These are phyloP conservation scores for Apis cerana DNA, from an alignment of 1,140 invertebrate genomes.

Conservation along the genomic window DNA sequence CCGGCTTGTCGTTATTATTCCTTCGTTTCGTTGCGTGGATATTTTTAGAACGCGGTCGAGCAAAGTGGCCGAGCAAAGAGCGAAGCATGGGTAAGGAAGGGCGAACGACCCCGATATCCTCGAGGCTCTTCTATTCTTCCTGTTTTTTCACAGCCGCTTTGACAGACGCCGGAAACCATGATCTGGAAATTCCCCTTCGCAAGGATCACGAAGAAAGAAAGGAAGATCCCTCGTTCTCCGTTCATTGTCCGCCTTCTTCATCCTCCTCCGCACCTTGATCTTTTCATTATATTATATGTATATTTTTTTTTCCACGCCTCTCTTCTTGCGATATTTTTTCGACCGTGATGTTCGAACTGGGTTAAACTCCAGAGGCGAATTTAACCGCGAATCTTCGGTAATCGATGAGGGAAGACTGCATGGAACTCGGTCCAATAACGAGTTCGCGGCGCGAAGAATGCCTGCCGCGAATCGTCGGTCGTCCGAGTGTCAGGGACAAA, in stretches of 20 bases:
- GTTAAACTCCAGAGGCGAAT: conserved; percentile 19
- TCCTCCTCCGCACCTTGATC: no score
- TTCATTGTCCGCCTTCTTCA: no score
- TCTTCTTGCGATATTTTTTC: neutral
- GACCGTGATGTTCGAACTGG: conserved; percentile 3
- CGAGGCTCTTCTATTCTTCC: neutral
- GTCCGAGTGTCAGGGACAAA: conserved; percentile 4
- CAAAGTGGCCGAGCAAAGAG: neutral
- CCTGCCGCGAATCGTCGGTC: neutral
- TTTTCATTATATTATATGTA: no score
- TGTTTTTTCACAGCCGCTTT: neutral
- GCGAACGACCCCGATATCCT: neutral
- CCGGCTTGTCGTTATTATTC: neutral
- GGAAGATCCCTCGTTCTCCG: no score
- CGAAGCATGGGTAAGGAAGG: neutral
- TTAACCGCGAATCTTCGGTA: conserved; percentile 18
- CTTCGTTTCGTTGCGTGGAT: neutral
- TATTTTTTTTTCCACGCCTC: no score
- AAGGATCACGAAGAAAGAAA: conserved; percentile 17
- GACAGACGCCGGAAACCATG: neutral
- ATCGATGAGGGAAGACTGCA: conserved; percentile 29
- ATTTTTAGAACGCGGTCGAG: neutral
- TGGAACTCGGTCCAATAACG: conserved; percentile 34
- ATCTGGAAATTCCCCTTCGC: conserved; percentile 6
- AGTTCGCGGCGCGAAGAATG: conserved; percentile 25